A percentile compares a stretch with the other conserved stretches of the same genome.
Conservation (phyloP, 2,113 vertebrate genomes). For the Antechinus flavipes region DNA sequence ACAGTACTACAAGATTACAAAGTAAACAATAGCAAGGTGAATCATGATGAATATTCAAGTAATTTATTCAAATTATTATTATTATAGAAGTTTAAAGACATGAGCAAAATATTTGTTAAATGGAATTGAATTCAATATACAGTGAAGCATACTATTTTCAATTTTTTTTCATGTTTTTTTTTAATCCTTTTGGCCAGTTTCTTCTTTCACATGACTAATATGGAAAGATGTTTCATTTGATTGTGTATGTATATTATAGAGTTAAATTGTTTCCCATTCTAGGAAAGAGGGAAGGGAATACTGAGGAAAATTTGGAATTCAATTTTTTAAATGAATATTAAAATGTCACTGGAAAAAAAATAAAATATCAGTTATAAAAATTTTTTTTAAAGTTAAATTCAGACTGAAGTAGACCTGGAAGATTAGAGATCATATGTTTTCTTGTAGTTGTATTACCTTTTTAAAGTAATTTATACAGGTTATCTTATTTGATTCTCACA, state of each 20-base stretch:
- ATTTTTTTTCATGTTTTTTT: not conserved
- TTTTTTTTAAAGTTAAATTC: not conserved
- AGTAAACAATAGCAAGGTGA: not conserved
- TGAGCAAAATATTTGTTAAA: not conserved
- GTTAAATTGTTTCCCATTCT: not conserved
- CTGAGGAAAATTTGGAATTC: not conserved
- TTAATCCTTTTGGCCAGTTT: not conserved
- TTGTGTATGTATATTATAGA: not conserved
- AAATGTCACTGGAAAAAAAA: not conserved
- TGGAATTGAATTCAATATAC: not conserved
- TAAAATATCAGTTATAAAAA: not conserved
- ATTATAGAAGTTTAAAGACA: not conserved
- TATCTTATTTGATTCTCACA: not conserved
- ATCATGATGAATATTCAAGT: not conserved
- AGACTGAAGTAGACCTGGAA: not conserved
- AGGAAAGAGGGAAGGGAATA: not conserved
- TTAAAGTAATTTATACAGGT: not conserved
- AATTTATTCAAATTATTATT: not conserved
- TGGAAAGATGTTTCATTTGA: not conserved
- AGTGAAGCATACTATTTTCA: not conserved
- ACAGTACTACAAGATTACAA: not conserved
- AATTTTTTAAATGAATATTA: not conserved
- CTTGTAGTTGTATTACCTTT: constrained; percentile 13
- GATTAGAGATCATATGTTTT: not conserved
- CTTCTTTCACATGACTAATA: not conserved